Conservation (phyloP, 2,113 vertebrate species). For the Zingel zingel region DNA sequence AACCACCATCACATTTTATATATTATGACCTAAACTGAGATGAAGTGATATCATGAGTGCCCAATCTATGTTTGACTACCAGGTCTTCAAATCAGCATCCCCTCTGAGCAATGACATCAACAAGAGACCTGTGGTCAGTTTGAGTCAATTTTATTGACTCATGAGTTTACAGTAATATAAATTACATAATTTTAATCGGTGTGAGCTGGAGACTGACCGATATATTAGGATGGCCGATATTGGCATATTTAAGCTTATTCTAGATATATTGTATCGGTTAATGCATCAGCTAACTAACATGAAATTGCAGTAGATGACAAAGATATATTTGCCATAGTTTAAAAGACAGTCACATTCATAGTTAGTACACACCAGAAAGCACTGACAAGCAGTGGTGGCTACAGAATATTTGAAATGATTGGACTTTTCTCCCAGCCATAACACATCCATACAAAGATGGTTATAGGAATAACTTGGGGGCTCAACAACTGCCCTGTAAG, state of each 20-base stretch:
- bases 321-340: neutral
- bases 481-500: too few species aligned
- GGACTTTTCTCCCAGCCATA: neutral
- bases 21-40: slow-evolving; percentile 74
- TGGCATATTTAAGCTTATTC: neutral
- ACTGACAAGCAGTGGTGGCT: neutral
- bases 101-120: slow-evolving; percentile 71
- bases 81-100: slow-evolving; percentile 52
- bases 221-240: neutral
- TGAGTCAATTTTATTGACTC: slow-evolving; percentile 61
- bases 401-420: neutral
- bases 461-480: too few species aligned
- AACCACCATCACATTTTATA: slow-evolving; percentile 54
- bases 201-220: neutral
- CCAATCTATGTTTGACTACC: slow-evolving; percentile 34
- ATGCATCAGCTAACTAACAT: neutral
- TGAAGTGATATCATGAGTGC: slow-evolving; percentile 70
- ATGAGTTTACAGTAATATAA: slow-evolving; percentile 25
- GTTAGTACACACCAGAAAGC: neutral
- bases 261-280: neutral
- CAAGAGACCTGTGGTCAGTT: slow-evolving; percentile 37
- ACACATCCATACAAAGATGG: neutral
- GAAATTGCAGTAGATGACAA: neutral
- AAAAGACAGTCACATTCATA: neutral
- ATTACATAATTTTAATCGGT: slow-evolving; percentile 45